These are phyloP conservation scores for Peromyscus polionotus DNA, from an alignment of 2,113 vertebrate species.

Conservation along the genomic window DNA sequence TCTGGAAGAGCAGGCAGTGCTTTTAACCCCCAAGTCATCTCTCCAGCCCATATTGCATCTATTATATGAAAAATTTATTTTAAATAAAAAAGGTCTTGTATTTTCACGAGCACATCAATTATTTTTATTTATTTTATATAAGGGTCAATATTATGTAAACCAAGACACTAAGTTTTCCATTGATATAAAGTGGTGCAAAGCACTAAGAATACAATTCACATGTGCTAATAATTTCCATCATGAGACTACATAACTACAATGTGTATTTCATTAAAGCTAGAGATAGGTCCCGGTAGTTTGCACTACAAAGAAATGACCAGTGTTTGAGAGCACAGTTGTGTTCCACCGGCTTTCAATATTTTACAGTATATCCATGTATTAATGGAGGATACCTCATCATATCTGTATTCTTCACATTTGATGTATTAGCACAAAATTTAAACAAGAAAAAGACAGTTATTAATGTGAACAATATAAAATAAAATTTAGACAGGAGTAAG, in stretches of 20 bases:
- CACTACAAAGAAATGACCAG: neutral
- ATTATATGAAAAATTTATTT: neutral
- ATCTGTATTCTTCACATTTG: neutral
- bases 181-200: neutral
- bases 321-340: neutral
- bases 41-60: neutral
- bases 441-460: neutral
- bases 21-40: too few species aligned
- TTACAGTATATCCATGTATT: too few species aligned
- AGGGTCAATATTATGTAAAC: neutral
- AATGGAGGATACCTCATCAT: too few species aligned
- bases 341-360: neutral
- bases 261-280: neutral
- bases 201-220: neutral
- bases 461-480: conserved; percentile 16
- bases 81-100: neutral
- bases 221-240: neutral
- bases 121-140: neutral
- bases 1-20: too few species aligned
- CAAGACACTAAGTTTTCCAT: neutral
- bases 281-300: neutral
- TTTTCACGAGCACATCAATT: neutral
- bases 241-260: neutral
- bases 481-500: neutral
- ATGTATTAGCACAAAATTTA: neutral